Conservation (phyloP, 2,888 invertebrate species). For the Mythimna ferrago region DNA sequence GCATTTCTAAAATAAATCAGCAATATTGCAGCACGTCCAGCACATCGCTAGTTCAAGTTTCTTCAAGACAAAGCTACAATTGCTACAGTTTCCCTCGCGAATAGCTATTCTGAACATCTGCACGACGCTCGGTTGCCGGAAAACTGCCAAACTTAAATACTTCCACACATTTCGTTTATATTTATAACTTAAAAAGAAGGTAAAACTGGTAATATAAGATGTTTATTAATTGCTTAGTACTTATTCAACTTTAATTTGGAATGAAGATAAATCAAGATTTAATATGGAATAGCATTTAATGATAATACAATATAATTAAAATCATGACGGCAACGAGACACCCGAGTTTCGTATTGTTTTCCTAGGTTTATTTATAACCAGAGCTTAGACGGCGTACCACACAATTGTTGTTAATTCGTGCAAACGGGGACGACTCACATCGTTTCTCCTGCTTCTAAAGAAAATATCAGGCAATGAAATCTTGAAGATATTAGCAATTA, state of each 20-base stretch:
- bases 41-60: slow-evolving; percentile 1
- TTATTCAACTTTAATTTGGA: too few relatives aligned
- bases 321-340: neutral
- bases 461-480: slow-evolving; percentile 27
- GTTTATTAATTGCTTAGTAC: neutral
- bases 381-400: neutral
- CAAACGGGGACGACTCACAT: slow-evolving; percentile 11
- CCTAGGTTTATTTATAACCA: slow-evolving; percentile 11
- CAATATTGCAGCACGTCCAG: slow-evolving; percentile 34
- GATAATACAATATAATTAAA: neutral
- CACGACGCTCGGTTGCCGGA: slow-evolving; percentile 22
- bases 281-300: too few relatives aligned
- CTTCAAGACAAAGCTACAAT: slow-evolving; percentile 30
- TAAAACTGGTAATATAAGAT: neutral
- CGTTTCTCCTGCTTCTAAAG: slow-evolving; percentile 3
- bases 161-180: slow-evolving; percentile 18
- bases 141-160: slow-evolving; percentile 53
- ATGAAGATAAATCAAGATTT: too few relatives aligned
- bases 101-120: slow-evolving; percentile 52
- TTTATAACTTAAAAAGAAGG: slow-evolving; percentile 12
- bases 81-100: slow-evolving; percentile 23
- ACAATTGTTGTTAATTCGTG: slow-evolving; percentile 10
- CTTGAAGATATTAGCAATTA: slow-evolving; percentile 55
- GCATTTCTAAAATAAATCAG: slow-evolving; percentile 16
- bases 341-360: neutral